A percentile compares a stretch with the other conserved stretches of the same genome.
Conservation (phyloP, 2,797 vertebrate species). For the Esox masquinongy region DNA sequence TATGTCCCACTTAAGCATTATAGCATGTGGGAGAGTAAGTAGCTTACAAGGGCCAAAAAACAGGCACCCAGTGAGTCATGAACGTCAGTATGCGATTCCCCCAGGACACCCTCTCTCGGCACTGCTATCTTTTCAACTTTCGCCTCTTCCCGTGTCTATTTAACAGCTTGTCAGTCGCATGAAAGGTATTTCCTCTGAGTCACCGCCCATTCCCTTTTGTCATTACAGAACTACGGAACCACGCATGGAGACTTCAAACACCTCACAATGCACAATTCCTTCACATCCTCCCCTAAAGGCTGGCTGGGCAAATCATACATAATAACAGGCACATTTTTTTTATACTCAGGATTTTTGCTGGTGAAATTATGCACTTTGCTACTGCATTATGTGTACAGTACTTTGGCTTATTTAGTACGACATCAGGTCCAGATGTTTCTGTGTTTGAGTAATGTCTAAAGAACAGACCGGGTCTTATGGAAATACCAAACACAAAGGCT, state of each 20-base stretch:
- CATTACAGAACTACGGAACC: slow-evolving; percentile 27
- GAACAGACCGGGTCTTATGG: slow-evolving; percentile 24
- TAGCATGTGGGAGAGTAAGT: slow-evolving; percentile 41
- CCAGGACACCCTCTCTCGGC: background rate
- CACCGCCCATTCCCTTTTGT: slow-evolving; percentile 55
- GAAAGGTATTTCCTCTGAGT: slow-evolving; percentile 77
- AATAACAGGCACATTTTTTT: slow-evolving; percentile 42
- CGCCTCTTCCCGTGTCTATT: slow-evolving; percentile 57
- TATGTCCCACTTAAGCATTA: slow-evolving; percentile 47
- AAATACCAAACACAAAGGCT: slow-evolving; percentile 22
- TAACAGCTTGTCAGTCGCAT: slow-evolving; percentile 54
- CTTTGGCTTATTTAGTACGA: slow-evolving; percentile 52
- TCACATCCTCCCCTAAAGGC: slow-evolving; percentile 22
- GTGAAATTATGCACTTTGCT: slow-evolving; percentile 42
- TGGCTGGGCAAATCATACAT: slow-evolving; percentile 4
- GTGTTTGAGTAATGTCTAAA: slow-evolving; percentile 4
- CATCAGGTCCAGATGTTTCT: slow-evolving; percentile 45
- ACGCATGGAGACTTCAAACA: slow-evolving; percentile 35
- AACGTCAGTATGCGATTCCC: slow-evolving; percentile 5
- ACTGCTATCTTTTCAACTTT: slow-evolving; percentile 51
- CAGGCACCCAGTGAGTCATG: slow-evolving; percentile 39
- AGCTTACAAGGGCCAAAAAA: slow-evolving; percentile 13
- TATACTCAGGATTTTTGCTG: slow-evolving; percentile 32
- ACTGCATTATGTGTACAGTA: slow-evolving; percentile 40
- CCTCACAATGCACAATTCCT: slow-evolving; percentile 47